These are phyloP conservation scores for Leucophenga varia DNA, from an alignment of 1,140 invertebrate genomes.

Conservation along the genomic window DNA sequence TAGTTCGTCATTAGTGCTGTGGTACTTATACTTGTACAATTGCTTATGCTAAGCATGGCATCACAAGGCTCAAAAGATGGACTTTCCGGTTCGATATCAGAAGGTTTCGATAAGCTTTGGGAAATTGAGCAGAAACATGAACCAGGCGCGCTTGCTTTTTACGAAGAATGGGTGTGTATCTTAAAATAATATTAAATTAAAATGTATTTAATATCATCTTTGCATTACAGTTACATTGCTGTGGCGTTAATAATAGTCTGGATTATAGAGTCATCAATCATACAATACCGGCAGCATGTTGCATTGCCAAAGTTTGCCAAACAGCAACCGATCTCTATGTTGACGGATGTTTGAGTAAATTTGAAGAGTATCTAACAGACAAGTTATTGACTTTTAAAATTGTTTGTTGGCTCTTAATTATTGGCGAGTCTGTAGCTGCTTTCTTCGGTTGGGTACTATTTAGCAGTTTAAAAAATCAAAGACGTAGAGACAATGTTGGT, in stretches of 20 bases:
- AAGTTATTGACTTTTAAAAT: constrained; percentile 43
- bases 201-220: neutral
- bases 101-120: constrained; percentile 44
- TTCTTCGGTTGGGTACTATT: constrained; percentile 40
- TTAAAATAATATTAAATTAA: neutral
- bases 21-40: constrained; percentile 34
- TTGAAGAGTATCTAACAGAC: constrained; percentile 36
- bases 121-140: constrained; percentile 32
- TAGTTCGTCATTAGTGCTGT: constrained; percentile 31
- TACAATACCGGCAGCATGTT: constrained; percentile 35
- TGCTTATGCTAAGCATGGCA: constrained; percentile 44
- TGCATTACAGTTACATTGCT: constrained; percentile 33
- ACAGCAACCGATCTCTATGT: constrained; percentile 20
- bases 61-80: constrained; percentile 45
- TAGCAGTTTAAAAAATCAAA: constrained; percentile 42
- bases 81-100: constrained; percentile 42
- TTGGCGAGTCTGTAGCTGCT: constrained; percentile 37
- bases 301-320: constrained; percentile 29
- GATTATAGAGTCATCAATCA: constrained; percentile 41
- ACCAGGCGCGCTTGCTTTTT: constrained; percentile 38
- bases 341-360: constrained; percentile 38
- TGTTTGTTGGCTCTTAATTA: constrained; percentile 38
- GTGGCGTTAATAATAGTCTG: constrained; percentile 38
- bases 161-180: constrained; percentile 33
- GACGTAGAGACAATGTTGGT: constrained; percentile 40